These are phyloP conservation scores for Eupeodes luniger DNA, from an alignment of 2,888 invertebrate genomes.

Conservation along the genomic window DNA sequence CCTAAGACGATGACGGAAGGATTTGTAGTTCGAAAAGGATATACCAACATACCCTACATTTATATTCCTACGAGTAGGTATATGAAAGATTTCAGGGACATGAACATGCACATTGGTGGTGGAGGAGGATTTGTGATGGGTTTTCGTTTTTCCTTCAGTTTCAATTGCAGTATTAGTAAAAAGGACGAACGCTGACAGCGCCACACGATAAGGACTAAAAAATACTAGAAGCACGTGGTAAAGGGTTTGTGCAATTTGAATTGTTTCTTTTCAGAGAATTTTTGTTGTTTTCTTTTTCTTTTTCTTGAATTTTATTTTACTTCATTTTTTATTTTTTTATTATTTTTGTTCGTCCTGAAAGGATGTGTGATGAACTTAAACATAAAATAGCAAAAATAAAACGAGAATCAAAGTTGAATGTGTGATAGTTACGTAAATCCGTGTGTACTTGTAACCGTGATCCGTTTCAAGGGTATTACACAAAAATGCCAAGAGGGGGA, in stretches of 20 bases:
- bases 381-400: neutral
- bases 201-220: slow-evolving; percentile 33
- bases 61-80: neutral
- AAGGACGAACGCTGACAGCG: slow-evolving; percentile 45
- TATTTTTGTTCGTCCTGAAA: slow-evolving; percentile 28
- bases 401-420: slow-evolving; percentile 32
- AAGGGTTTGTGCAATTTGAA: slow-evolving; percentile 56
- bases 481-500: neutral
- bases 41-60: neutral
- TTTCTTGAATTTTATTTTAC: neutral
- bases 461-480: slow-evolving; percentile 65
- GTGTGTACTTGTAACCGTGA: slow-evolving; percentile 44
- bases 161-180: slow-evolving; percentile 57
- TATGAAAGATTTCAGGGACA: slow-evolving; percentile 65
- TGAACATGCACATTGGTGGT: slow-evolving; percentile 12
- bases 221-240: slow-evolving; percentile 68
- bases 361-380: slow-evolving; percentile 63
- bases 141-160: slow-evolving; percentile 25
- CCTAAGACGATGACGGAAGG: slow-evolving; percentile 27
- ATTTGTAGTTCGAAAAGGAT: slow-evolving; percentile 42
- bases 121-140: slow-evolving; percentile 39
- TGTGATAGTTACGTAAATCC: slow-evolving; percentile 62
- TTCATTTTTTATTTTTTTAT: neutral
- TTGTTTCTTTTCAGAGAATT: slow-evolving; percentile 31
- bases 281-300: neutral